Conservation (phyloP, 35 echinoderm and acorn worm species). For the Nesometra sesokonis region DNA sequence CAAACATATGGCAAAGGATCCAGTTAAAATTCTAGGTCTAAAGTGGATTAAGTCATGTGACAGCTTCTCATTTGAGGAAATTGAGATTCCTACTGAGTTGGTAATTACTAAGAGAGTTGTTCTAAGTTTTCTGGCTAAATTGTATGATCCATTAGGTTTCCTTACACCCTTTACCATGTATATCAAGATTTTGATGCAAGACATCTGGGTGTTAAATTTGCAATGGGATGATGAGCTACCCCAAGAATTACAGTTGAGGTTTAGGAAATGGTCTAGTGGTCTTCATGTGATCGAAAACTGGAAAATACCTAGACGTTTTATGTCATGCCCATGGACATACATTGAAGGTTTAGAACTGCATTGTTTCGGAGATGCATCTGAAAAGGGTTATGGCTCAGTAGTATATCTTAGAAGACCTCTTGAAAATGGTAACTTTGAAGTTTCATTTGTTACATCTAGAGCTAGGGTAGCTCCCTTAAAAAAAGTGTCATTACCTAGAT, state of each 20-base stretch:
- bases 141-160: conserved; percentile 16
- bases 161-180: conserved; percentile 17
- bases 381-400: conserved; percentile 10
- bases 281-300: neutral
- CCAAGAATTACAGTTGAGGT: conserved; percentile 4
- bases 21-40: conserved; percentile 15
- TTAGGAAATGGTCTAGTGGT: conserved; percentile 8
- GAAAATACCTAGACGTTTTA: conserved; percentile 8
- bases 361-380: conserved; percentile 30
- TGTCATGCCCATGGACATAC: no score
- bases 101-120: conserved; percentile 5
- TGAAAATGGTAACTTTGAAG: neutral
- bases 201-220: conserved; percentile 15
- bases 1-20: neutral
- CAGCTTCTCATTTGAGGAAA: conserved; percentile 6
- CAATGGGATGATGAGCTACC: conserved; percentile 1
- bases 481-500: conserved; percentile 1
- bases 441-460: neutral
- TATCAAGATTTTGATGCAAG: conserved; percentile 19
- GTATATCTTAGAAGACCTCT: conserved; percentile 2
- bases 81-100: neutral
- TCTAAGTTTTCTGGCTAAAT: neutral
- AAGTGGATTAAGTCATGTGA: conserved; percentile 12
- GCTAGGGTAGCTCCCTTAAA: conserved; percentile 10
- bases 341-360: neutral